Base-by-base conservation (phyloP, 2,797 vertebrate species). In the Gymnoscopelus microlampas region DNA sequence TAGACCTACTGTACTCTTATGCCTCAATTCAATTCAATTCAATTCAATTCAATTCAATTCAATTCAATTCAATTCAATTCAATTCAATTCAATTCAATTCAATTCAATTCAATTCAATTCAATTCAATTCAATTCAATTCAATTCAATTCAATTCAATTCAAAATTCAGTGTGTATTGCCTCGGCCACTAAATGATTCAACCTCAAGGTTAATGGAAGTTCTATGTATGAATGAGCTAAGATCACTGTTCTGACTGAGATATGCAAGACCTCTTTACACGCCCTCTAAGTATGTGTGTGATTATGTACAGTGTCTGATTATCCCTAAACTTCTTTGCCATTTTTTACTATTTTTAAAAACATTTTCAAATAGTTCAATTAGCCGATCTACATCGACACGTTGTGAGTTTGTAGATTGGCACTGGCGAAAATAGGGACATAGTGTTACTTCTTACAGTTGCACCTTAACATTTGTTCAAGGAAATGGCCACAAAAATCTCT, bases 181-280 rank as follows among this genome's bases (percentile, higher is more conserved):
- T 74, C 72, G 53, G 66, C 39, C 44, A 44, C 60, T 49, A 56
- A 73, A 63, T 35, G 13, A 61, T 9, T 49, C 4, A 11, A 49
- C 35, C 15, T 48, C 3, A 6, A 50, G 60, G 60, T 85, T 85
- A 83, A 85, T 86, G 78, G 74, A 4, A 67, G 79, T 88, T 81
- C 47, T 57, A 56, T 76, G 79, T 79, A 78, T 75, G 69, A 51
- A 60, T 60, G 12, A 70, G 47, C 49, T 26, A 50, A 55, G 56
- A 61, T 55, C 12, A 5, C 19, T 76, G 58, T 53, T 26, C 53
- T 55, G 49, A 63, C 44, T 77, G 58, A 57, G 32, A 72, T 68
- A 63, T 73, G 60, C 6, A 35, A 12, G 56, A 7, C 39, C 23
- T n/a, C 53, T 66, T 53, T 5, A 19, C 55, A 5, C 54, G 26